Percentiles rank a stretch among this genome's conserved stretches.
These are phyloP conservation scores for Erpobdella octoculata DNA, from an alignment of 2,888 invertebrate species.

Conservation along the genomic window DNA sequence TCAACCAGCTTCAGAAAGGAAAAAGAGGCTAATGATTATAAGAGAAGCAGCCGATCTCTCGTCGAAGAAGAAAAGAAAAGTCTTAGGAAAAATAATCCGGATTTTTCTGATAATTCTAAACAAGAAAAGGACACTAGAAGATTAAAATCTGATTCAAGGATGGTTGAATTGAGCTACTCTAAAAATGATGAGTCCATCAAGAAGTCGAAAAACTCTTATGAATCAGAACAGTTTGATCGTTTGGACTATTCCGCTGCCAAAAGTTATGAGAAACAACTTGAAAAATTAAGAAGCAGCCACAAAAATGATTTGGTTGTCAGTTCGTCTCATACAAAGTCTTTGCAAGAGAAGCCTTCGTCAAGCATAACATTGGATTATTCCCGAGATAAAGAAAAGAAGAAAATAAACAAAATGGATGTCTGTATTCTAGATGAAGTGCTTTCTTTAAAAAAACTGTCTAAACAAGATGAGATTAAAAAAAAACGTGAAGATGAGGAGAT, in stretches of 20 bases:
- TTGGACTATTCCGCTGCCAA: no score
- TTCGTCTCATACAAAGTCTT: not conserved
- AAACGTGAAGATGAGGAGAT: slow-evolving; percentile 3
- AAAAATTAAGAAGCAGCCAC: not conserved
- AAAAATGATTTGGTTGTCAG: not conserved
- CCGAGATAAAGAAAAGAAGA: not conserved
- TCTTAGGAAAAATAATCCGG: no score
- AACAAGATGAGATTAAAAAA: not conserved
- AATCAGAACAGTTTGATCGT: no score
- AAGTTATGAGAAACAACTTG: not conserved
- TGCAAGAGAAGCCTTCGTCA: not conserved
- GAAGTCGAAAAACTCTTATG: no score
- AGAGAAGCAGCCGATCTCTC: not conserved
- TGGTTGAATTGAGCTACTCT: not conserved
- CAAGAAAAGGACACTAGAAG: not conserved
- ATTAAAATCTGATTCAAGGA: not conserved
- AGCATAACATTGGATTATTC: no score
- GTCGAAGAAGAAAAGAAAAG: no score
- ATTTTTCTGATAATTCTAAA: no score
- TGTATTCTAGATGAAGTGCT: slow-evolving; percentile 4
- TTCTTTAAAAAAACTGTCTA: not conserved
- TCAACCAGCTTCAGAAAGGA: not conserved
- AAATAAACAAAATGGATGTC: not conserved
- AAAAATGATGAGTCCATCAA: not conserved
- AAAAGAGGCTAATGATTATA: not conserved